phyloP scores from a whole-genome alignment of 2,888 invertebrate genomes.

The Bembecia ichneumoniformis region DNA sequence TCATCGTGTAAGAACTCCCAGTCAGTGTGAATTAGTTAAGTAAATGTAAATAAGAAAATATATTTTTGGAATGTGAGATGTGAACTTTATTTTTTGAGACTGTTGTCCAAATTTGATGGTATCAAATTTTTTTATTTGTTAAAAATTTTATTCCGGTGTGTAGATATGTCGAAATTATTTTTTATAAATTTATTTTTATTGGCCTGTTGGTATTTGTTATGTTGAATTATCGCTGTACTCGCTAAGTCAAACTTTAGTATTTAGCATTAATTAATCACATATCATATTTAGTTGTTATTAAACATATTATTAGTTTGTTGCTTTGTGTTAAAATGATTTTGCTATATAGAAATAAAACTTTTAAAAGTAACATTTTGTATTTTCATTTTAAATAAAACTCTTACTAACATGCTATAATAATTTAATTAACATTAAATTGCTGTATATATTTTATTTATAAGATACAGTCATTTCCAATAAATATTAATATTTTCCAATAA shows the following conservation, averaged over 20 bases:
- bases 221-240: conserved; percentile 14
- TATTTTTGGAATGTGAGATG: conserved; percentile 56
- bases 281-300: conserved; percentile 66
- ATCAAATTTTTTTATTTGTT: conserved; percentile 39
- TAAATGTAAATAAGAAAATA: conserved; percentile 41
- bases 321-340: conserved; percentile 63
- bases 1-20: background rate
- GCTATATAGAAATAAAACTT: conserved; percentile 64
- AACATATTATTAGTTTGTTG: conserved; percentile 59
- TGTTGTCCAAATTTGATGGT: conserved; percentile 59
- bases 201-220: conserved; percentile 49
- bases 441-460: conserved; percentile 6
- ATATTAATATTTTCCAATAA: background rate
- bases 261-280: conserved; percentile 43
- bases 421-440: background rate
- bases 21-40: background rate
- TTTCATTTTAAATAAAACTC: background rate
- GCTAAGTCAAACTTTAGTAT: conserved; percentile 41
- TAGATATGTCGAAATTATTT: conserved; percentile 50
- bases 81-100: conserved; percentile 61
- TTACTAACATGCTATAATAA: background rate
- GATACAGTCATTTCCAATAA: conserved; percentile 3
- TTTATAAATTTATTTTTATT: conserved; percentile 51
- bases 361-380: conserved; percentile 28
- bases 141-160: conserved; percentile 34